Evolutionary conservation across 1,140 invertebrate species (phyloP), one percentile per base, ranked within the genome.

Genomic region (Sarcophaga bullata): DNA sequence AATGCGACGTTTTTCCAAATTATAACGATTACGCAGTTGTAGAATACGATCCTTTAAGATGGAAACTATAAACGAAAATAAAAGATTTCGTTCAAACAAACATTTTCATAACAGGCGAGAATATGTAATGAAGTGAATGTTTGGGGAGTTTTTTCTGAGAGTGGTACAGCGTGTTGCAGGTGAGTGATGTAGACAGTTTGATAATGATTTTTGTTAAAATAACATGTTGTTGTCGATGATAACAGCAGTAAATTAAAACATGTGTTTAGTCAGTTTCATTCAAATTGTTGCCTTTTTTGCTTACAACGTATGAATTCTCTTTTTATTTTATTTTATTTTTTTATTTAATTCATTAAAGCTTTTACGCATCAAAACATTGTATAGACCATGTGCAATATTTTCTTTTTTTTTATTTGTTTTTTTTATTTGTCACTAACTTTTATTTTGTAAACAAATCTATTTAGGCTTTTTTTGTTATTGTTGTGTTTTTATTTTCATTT

Each of bases 21-120:
- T 90, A 62, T 90, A 90, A 15, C 89, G 89, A 84, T 90, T 90
- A 8, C 89, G 85, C 10, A 90, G 80, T 17, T 89, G 89, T 8
- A 88, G 84, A 85, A 90, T 90, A 7, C 89, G 89, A 58, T 90
- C 89, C 58, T 88, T 86, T 9, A 90, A 80, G 37, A 88, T 84
- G 25, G 85, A 84, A 76, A 88, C 89, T 90, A 49, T 47, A 76
- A 52, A 72, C 9, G 37, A 46, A 37, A 37, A 46, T 10, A 68
- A 62, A 58, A 46, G 7, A 80, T 47, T 49, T 47, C 13, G 50
- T 2, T 37, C 25, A 49, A 47, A 47, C 50, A 0, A 4, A 37
- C 1, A 37, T 37, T 37, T 37, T 4, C 25, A 37, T 1, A 37
- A 4, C 25, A 37, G 25, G 25, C 25, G 25, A 37, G 25, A 37